Evolutionary conservation across 2,888 invertebrate genomes (phyloP).

Genomic region (Megalurothrips usitatus): DNA sequence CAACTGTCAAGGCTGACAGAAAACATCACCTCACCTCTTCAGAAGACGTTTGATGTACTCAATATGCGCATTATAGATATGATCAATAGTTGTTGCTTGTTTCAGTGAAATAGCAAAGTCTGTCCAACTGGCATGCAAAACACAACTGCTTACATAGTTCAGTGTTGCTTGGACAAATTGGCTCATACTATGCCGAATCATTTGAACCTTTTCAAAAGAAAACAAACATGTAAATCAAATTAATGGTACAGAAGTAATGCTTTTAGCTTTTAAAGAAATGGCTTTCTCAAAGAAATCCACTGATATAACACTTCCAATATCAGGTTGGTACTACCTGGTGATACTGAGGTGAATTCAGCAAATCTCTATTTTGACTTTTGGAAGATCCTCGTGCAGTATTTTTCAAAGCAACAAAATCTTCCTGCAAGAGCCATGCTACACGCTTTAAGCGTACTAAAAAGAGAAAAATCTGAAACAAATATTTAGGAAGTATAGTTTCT

Average conservation of each 20-base stretch:
- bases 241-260: too few species aligned
- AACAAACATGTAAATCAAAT: too few species aligned
- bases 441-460: background rate
- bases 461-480: background rate
- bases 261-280: too few species aligned
- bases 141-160: background rate
- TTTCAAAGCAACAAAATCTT: conserved; percentile 22
- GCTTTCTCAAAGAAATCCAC: too few species aligned
- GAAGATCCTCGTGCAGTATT: background rate
- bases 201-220: background rate
- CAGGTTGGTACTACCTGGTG: background rate
- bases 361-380: background rate
- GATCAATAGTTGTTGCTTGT: conserved; percentile 2
- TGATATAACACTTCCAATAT: too few species aligned
- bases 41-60: background rate
- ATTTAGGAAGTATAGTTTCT: background rate
- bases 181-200: conserved; percentile 5
- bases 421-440: background rate
- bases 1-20: background rate
- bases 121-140: background rate
- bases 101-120: conserved; percentile 1
- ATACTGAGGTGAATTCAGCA: background rate
- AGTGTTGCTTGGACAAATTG: conserved; percentile 3
- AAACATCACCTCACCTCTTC: background rate
- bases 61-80: conserved; percentile 4